Percentiles rank a stretch among this genome's conserved stretches.
Evolutionary conservation across 1,140 invertebrate species (phyloP).

Genomic region (Semibalanus balanoides): DNA sequence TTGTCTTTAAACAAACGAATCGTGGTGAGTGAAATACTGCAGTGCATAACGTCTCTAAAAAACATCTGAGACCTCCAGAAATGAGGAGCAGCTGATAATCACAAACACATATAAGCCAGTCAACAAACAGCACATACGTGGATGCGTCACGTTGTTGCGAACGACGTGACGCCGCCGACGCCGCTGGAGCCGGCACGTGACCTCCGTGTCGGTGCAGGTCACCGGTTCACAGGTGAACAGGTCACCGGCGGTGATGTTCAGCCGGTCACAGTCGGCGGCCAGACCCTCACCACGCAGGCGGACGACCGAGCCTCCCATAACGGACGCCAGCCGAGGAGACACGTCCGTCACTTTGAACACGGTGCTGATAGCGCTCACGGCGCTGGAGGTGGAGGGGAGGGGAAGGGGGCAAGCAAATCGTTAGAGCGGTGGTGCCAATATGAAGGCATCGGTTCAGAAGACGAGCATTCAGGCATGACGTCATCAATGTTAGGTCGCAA

Average conservation of each 20-base stretch:
- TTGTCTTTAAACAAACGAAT: no score
- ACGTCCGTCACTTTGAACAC: slow-evolving; percentile 1
- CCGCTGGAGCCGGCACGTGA: slow-evolving; percentile 5
- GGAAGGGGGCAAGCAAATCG: no score
- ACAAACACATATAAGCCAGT: no score
- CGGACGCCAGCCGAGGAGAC: slow-evolving; percentile 8
- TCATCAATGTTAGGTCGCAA: no score
- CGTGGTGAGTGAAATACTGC: no score
- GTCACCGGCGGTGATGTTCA: slow-evolving; percentile 9
- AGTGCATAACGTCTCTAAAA: no score
- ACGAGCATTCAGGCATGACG: no score
- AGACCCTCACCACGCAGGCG: slow-evolving; percentile 9
- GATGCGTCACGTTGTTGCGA: slow-evolving; percentile 7
- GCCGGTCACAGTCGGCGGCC: slow-evolving; percentile 10
- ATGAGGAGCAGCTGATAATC: no score
- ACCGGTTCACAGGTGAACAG: slow-evolving; percentile 5
- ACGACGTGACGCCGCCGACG: slow-evolving; percentile 8
- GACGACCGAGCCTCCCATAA: slow-evolving; percentile 7
- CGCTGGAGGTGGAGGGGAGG: background rate
- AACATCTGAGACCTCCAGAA: no score
- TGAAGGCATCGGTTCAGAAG: no score
- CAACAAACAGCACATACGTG: no score
- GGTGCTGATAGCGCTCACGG: background rate
- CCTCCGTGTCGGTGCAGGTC: slow-evolving; percentile 5
- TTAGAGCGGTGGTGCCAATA: no score